These are phyloP conservation scores for Acanthis flammea DNA, from an alignment of 2,797 vertebrate genomes.

Conservation along the genomic window DNA sequence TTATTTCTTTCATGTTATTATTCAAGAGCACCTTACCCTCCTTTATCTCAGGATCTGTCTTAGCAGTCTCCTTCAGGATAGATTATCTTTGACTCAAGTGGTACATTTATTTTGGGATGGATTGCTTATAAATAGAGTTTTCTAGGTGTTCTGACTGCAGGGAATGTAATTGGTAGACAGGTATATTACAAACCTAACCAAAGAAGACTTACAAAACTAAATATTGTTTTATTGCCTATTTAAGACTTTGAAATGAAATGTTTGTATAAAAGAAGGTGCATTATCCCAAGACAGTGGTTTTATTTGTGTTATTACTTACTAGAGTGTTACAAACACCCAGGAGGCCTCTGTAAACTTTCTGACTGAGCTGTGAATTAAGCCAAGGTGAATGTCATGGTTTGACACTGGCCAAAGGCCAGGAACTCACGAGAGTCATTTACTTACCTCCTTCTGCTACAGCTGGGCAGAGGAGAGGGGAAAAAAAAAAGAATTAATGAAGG, in stretches of 20 bases:
- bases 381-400: neutral
- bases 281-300: neutral
- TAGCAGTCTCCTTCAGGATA: neutral
- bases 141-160: neutral
- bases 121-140: neutral
- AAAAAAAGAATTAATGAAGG: neutral
- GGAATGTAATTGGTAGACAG: neutral
- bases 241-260: neutral
- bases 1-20: neutral
- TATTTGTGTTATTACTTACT: neutral
- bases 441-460: neutral
- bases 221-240: slow-evolving; percentile 15
- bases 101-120: neutral
- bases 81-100: neutral
- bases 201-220: neutral
- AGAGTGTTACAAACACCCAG: neutral
- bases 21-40: neutral
- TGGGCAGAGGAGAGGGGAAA: neutral
- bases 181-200: neutral
- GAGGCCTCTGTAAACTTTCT: neutral
- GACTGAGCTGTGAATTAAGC: neutral
- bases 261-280: slow-evolving; percentile 2
- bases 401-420: neutral
- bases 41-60: neutral
- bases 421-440: rapidly evolving